A percentile compares a stretch with the other conserved stretches of the same genome.
These are phyloP conservation scores for Chiloscyllium plagiosum DNA, from an alignment of 2,113 vertebrate genomes.

Conservation along the genomic window DNA sequence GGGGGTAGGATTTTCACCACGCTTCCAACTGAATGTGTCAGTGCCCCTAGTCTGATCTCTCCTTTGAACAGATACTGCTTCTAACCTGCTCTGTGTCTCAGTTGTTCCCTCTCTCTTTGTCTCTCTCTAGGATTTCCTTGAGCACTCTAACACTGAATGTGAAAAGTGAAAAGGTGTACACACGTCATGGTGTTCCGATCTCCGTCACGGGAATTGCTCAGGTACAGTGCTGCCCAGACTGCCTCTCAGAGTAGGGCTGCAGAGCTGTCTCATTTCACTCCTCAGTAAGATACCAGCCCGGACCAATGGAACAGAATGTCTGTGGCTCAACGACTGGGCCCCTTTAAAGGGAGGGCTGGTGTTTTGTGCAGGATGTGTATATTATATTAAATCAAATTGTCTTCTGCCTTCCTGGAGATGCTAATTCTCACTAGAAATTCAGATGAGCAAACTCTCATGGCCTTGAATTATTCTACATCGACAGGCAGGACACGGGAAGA, in stretches of 20 bases:
- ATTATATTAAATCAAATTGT: not conserved
- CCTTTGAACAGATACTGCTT: not conserved
- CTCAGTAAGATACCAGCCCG: not conserved
- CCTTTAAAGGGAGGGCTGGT: not conserved
- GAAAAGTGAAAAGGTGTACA: slow-evolving; percentile 91
- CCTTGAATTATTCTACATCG: not conserved
- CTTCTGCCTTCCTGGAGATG: not conserved
- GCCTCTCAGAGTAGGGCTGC: not conserved
- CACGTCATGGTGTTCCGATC: slow-evolving; percentile 86
- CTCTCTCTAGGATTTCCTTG: slow-evolving; percentile 69
- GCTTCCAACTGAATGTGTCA: not conserved
- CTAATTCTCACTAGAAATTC: not conserved
- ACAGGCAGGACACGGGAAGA: too few relatives aligned
- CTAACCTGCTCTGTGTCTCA: not conserved
- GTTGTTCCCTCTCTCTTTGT: not conserved
- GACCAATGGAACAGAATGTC: not conserved
- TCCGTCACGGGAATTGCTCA: slow-evolving; percentile 84
- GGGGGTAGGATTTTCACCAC: too few relatives aligned
- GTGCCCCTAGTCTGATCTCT: not conserved
- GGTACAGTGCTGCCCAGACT: not conserved
- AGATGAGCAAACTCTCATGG: not conserved
- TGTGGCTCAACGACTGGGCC: not conserved
- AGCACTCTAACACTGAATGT: slow-evolving; percentile 89
- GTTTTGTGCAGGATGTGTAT: not conserved
- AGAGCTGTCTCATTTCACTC: not conserved